Evolutionary conservation across 2,113 vertebrate species (phyloP).

Genomic region (Morone saxatilis): DNA sequence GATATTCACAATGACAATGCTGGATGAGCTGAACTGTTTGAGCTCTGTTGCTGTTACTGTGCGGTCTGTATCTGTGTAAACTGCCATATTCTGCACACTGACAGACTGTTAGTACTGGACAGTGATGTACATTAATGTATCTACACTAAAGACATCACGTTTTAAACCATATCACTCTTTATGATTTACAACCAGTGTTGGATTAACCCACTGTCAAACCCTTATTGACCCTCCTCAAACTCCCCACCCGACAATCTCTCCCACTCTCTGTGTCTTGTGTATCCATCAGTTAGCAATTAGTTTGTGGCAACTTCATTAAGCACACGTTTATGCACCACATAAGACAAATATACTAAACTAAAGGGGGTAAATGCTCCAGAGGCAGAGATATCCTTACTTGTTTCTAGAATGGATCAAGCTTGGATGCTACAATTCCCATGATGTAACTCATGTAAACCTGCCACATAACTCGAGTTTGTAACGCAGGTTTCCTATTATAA

Average conservation of each 20-base stretch:
- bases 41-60: too few relatives aligned
- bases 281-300: neutral
- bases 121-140: neutral
- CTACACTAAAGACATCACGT: neutral
- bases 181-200: neutral
- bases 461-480: neutral
- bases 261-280: too few relatives aligned
- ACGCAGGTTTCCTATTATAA: neutral
- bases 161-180: too few relatives aligned
- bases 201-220: neutral
- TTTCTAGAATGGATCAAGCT: neutral
- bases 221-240: too few relatives aligned
- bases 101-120: neutral
- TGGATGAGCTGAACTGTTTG: too few relatives aligned
- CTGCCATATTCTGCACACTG: neutral
- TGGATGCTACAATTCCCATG: neutral
- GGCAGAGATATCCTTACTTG: neutral
- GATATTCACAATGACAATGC: too few relatives aligned
- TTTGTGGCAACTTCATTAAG: neutral
- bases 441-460: neutral
- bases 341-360: too few relatives aligned
- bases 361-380: too few relatives aligned
- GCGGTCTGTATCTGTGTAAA: too few relatives aligned
- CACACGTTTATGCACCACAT: too few relatives aligned
- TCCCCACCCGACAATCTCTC: neutral